Evolutionary conservation across 1,140 invertebrate genomes (phyloP).

Genomic region (Tetramorium alpestre): DNA sequence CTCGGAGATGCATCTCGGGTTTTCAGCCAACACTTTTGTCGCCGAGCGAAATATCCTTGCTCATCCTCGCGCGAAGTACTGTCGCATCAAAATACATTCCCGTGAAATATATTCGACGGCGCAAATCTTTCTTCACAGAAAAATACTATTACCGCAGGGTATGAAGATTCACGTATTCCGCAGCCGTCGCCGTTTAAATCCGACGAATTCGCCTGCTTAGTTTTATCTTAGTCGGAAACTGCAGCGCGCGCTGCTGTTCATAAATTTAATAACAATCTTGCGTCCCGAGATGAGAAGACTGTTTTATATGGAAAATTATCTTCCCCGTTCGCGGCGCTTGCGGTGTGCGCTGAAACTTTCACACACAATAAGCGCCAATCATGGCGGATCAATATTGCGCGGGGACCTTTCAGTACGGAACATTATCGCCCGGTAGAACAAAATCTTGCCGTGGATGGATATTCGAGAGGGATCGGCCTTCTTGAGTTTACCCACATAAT

Average conservation of each 20-base stretch:
- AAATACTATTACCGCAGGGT: background rate
- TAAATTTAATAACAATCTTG: slow-evolving; percentile 12
- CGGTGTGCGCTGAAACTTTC: slow-evolving; percentile 26
- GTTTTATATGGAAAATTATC: slow-evolving; percentile 16
- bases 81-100: slow-evolving; percentile 4
- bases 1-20: background rate
- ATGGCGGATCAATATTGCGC: slow-evolving; percentile 40
- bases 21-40: slow-evolving; percentile 20
- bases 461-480: slow-evolving; percentile 55
- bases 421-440: slow-evolving; percentile 52
- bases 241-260: background rate
- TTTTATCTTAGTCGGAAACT: background rate
- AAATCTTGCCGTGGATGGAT: slow-evolving; percentile 43
- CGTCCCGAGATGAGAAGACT: background rate
- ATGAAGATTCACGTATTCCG: background rate
- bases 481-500: slow-evolving; percentile 57
- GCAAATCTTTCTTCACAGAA: background rate
- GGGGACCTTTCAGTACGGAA: slow-evolving; percentile 37
- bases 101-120: slow-evolving; percentile 28
- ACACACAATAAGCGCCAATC: slow-evolving; percentile 38
- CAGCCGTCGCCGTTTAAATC: background rate
- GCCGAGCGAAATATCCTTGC: slow-evolving; percentile 13
- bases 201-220: background rate
- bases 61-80: slow-evolving; percentile 32
- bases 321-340: background rate